Evolutionary conservation across 2,797 vertebrate species (phyloP), one percentile per base, ranked within the genome.

Genomic region (Loriculus beryllinus): DNA sequence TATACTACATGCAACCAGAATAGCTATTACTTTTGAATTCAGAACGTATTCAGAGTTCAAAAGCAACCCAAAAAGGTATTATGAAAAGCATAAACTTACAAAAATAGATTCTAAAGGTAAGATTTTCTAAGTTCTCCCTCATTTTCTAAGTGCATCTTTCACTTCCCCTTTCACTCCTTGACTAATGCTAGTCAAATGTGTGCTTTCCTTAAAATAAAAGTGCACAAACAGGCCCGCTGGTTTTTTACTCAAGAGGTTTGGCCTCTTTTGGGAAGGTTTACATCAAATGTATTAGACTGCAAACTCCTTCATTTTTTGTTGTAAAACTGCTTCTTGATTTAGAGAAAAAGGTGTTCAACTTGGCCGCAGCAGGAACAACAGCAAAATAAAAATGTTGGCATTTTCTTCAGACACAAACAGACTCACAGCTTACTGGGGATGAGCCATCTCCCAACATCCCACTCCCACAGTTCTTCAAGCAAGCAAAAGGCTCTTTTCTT

Each of bases 71-170:
- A 59, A 56, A 15, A 64, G 7, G 2, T 33, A 54, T 23, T 59
- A 21, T 0, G 3, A 6, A 76, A 45, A 68, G 26, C 15, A 4
- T 81, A 33, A 69, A 79, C 22, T 48, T 60, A 64, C 0, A 1
- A 16, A 71, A 81, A 31, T 23, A 31, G 79, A 79, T 63, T 89
- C 20, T 42, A 86, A 31, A 3, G 5, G 5, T 67, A 90, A 47
- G 19, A 49, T 69, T 82, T 70, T 49, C 54, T 13, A 84, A 39
- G 33, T 52, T 40, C 54, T 17, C 9, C 10, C 20, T 37, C 4
- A 4, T 63, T 86, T 86, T 75, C 23, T 33, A 49, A 26, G 8
- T 5, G 20, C n/a, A 3, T n/a, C 26, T 68, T 90, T 75, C 75
- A 18, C 13, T 65, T 60, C 63, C 31, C 56, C 29, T 15, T 8